phyloP scores from a whole-genome alignment of 2,797 vertebrate species.

The Gobio occitaniae region DNA sequence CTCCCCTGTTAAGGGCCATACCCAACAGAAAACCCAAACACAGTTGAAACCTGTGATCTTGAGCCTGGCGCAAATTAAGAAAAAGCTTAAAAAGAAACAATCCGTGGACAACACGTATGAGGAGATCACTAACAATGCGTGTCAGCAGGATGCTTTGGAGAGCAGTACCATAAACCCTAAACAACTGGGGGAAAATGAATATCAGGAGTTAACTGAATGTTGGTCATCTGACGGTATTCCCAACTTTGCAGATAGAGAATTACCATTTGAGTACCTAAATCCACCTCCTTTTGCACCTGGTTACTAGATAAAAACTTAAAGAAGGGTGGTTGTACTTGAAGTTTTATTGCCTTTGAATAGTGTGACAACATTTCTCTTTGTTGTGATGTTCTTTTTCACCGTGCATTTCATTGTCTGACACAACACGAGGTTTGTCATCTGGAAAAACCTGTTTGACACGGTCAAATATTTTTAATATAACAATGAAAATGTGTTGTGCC shows the following conservation, averaged over 20 bases:
- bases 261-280: constrained; percentile 73
- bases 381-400: background rate
- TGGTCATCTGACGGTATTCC: background rate
- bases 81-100: constrained; percentile 69
- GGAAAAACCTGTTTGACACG: background rate
- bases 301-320: constrained; percentile 48
- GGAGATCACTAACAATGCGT: constrained; percentile 51
- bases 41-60: constrained; percentile 61
- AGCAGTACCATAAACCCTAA: background rate
- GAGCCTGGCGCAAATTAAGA: constrained; percentile 71
- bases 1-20: background rate
- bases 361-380: background rate
- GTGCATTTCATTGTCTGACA: background rate
- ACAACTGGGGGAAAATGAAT: constrained; percentile 54
- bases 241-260: background rate
- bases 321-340: background rate
- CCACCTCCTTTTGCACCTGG: constrained; percentile 82
- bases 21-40: constrained; percentile 44
- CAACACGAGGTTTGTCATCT: background rate
- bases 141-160: background rate
- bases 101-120: constrained; percentile 53
- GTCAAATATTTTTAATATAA: background rate
- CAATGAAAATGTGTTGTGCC: background rate
- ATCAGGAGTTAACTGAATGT: constrained; percentile 57
- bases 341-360: background rate